Evolutionary conservation across 2,888 invertebrate genomes (phyloP).

Genomic region (Elmis aenea): DNA sequence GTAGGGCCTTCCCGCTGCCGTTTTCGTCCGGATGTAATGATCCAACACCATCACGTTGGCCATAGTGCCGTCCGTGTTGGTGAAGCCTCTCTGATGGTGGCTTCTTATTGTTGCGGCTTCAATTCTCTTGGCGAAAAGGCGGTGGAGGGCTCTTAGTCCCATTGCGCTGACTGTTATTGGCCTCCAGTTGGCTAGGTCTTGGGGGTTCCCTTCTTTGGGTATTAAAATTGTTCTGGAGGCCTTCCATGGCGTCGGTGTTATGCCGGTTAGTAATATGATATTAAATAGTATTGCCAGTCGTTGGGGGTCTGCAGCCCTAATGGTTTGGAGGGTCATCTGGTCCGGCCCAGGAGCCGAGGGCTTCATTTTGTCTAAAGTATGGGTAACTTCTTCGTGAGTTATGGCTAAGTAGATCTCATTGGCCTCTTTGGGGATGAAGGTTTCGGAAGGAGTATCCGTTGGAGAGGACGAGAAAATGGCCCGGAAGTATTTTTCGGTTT

Average conservation of each 20-base stretch:
- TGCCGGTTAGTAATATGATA: no score
- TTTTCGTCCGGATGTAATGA: neutral
- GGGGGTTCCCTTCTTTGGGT: slow-evolving; percentile 12
- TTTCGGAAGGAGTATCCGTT: no score
- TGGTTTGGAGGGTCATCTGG: slow-evolving; percentile 8
- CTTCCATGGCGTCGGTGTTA: no score
- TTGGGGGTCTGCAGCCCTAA: slow-evolving; percentile 1
- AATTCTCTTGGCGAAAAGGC: slow-evolving; percentile 7
- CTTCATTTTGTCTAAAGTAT: no score
- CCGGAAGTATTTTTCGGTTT: no score
- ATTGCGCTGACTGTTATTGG: slow-evolving; percentile 16
- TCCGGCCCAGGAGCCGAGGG: slow-evolving; percentile 13
- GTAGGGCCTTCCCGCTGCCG: neutral
- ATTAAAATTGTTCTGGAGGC: slow-evolving; percentile 16
- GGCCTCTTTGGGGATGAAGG: no score
- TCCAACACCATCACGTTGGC: neutral
- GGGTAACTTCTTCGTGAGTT: no score
- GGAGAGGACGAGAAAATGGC: no score
- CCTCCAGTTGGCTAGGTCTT: slow-evolving; percentile 10
- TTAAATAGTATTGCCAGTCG: slow-evolving; percentile 11
- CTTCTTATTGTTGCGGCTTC: neutral
- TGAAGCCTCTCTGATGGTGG: neutral
- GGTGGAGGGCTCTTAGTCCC: slow-evolving; percentile 9
- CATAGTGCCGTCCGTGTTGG: neutral
- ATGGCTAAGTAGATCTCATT: no score